Evolutionary conservation across 2,113 vertebrate genomes (phyloP).

Genomic region (Oxyruncus cristatus): DNA sequence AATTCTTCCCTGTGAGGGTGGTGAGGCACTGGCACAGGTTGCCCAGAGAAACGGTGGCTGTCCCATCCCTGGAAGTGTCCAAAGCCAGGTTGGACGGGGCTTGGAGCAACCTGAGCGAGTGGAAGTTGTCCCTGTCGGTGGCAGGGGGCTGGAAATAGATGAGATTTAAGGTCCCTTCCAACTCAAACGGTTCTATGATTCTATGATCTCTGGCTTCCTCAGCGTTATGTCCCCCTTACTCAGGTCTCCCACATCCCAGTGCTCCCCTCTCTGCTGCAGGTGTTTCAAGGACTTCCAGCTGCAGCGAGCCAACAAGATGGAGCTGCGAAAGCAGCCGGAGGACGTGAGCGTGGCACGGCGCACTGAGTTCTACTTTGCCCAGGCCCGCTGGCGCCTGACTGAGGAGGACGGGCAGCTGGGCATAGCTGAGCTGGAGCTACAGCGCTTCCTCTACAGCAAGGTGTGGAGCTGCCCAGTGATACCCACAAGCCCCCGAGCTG

Average conservation of each 20-base stretch:
- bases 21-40: neutral
- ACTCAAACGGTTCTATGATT: neutral
- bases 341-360: conserved; percentile 92
- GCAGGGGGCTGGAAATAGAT: neutral
- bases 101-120: neutral
- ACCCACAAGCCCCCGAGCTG: neutral
- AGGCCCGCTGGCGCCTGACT: conserved; percentile 95
- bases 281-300: conserved; percentile 99
- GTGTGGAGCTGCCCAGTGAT: conserved; percentile 37
- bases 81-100: neutral
- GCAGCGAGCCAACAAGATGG: conserved; percentile 94
- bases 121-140: neutral
- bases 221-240: fast-evolving
- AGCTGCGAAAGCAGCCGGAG: conserved; percentile 92
- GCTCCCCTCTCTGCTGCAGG: conserved; percentile 55
- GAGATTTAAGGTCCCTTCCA: neutral
- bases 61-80: neutral
- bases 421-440: conserved; percentile 95
- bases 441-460: conserved; percentile 98
- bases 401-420: conserved; percentile 98
- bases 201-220: neutral
- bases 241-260: neutral
- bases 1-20: neutral
- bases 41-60: neutral
- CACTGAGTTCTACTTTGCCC: conserved; percentile 95